These are phyloP conservation scores for Pyralis farinalis DNA, from an alignment of 2,888 invertebrate genomes.

Conservation along the genomic window DNA sequence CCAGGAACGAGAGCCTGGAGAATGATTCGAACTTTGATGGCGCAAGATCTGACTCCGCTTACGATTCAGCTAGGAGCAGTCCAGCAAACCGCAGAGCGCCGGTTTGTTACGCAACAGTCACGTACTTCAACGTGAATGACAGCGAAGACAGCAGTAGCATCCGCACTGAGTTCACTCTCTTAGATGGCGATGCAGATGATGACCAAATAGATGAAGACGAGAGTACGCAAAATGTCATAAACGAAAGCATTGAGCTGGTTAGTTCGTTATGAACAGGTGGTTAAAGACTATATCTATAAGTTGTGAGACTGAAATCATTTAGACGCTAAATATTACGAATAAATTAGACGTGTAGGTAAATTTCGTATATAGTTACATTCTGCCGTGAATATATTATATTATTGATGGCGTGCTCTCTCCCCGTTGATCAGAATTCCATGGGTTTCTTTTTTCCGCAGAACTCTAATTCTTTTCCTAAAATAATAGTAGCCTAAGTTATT, in stretches of 20 bases:
- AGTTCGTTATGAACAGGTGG: slow-evolving; percentile 58
- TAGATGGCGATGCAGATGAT: slow-evolving; percentile 54
- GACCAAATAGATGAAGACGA: slow-evolving; percentile 26
- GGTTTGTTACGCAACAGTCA: slow-evolving; percentile 66
- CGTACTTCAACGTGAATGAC: slow-evolving; percentile 69
- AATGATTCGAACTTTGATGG: slow-evolving; percentile 42
- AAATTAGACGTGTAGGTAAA: background rate
- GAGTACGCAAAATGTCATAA: slow-evolving; percentile 64
- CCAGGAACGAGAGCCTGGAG: slow-evolving; percentile 50
- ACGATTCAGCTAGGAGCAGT: slow-evolving; percentile 63
- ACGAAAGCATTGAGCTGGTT: slow-evolving; percentile 67
- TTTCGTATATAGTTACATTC: background rate
- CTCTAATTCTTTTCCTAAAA: too few relatives aligned
- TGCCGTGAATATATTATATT: too few relatives aligned
- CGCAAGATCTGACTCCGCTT: slow-evolving; percentile 63
- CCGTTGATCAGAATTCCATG: too few relatives aligned
- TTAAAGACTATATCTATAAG: slow-evolving; percentile 5
- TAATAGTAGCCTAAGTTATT: too few relatives aligned
- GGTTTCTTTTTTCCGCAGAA: too few relatives aligned
- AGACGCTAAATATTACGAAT: background rate
- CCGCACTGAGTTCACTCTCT: slow-evolving; percentile 65
- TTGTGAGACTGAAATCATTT: background rate
- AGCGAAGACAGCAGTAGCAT: slow-evolving; percentile 72
- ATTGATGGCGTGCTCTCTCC: too few relatives aligned
- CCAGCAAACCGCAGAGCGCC: slow-evolving; percentile 44